phyloP scores from a whole-genome alignment of 2,113 vertebrate species.

The Potamarius usumacintae region DNA sequence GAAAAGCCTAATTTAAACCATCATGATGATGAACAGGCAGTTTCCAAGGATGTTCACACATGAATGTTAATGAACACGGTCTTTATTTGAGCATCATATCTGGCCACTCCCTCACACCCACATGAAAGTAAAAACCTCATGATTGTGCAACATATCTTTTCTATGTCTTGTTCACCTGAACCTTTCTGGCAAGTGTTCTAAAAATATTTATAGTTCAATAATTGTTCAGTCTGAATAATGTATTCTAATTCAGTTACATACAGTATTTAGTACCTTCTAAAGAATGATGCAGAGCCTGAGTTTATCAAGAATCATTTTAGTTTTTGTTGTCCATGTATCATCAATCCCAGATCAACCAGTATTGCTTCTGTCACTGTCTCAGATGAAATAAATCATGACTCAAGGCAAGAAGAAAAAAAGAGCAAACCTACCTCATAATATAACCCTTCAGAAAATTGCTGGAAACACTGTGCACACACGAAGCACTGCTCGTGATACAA shows the following conservation, averaged over 20 bases:
- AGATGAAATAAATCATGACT: not conserved
- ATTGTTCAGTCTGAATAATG: not conserved
- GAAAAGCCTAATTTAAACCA: not conserved
- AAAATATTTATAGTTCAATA: not conserved
- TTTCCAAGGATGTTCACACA: not conserved
- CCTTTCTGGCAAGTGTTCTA: not conserved
- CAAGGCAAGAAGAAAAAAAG: not conserved
- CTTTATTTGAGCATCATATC: not conserved
- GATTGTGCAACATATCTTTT: not conserved
- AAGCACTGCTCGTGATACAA: slow-evolving; percentile 97
- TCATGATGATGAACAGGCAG: not conserved
- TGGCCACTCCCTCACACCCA: not conserved
- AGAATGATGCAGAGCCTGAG: not conserved
- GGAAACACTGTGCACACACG: slow-evolving; percentile 96
- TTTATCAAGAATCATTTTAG: not conserved
- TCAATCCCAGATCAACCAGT: not conserved
- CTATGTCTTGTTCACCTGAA: not conserved
- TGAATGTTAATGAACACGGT: not conserved
- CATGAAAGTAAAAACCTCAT: not conserved
- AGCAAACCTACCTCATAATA: slow-evolving; percentile 89
- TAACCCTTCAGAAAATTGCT: slow-evolving; percentile 94
- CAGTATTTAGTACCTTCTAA: not conserved
- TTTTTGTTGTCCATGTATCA: not conserved
- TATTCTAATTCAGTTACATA: not conserved
- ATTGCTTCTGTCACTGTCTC: not conserved